Evolutionary conservation across 2,797 vertebrate species (phyloP).

Genomic region (Falco concolor): DNA sequence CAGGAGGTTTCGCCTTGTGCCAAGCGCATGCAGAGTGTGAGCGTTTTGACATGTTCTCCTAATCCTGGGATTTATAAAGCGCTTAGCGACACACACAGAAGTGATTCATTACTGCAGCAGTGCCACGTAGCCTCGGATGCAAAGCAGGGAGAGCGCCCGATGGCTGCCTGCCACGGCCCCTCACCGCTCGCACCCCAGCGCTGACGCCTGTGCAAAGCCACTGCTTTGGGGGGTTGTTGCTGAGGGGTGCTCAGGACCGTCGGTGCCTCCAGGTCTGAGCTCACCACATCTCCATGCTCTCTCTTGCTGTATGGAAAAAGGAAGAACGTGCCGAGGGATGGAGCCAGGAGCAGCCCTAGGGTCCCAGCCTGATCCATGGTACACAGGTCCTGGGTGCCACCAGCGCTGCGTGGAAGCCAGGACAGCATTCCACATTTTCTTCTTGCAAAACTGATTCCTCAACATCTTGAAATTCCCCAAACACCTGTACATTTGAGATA

Average conservation of each 20-base stretch:
- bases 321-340: not conserved
- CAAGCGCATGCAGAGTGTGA: not conserved
- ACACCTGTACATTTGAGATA: not conserved
- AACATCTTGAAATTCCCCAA: not conserved
- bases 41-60: not conserved
- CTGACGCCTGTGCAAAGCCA: not conserved
- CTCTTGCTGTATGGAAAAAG: not conserved
- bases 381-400: fast-evolving
- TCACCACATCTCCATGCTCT: fast-evolving
- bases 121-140: not conserved
- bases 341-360: not conserved
- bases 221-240: fast-evolving
- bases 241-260: not conserved
- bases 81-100: not conserved
- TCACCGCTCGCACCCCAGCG: not conserved
- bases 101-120: not conserved
- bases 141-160: not conserved
- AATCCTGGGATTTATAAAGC: not conserved
- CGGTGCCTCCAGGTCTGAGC: fast-evolving
- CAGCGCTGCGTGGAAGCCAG: fast-evolving
- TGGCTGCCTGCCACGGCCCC: not conserved
- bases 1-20: not conserved
- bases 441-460: not conserved
- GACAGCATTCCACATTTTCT: not conserved
- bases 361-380: not conserved